phyloP scores from a whole-genome alignment of 2,888 invertebrate species.

The Drosophila formosana region DNA sequence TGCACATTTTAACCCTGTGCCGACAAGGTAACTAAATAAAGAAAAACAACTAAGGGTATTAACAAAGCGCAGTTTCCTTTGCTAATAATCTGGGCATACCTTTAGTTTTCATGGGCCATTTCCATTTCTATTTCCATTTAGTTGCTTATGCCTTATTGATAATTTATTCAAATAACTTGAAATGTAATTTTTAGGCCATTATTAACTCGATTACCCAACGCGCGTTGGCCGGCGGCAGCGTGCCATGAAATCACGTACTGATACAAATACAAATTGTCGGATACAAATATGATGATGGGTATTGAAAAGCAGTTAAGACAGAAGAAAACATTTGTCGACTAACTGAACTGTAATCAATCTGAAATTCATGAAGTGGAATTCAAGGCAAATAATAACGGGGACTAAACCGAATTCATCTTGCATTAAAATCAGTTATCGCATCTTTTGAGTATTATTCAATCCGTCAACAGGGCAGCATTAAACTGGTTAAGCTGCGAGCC shows the following conservation, averaged over 20 bases:
- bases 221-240: slow-evolving; percentile 36
- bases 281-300: background rate
- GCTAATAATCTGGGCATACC: slow-evolving; percentile 49
- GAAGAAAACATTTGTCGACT: background rate
- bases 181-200: slow-evolving; percentile 78
- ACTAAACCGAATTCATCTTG: slow-evolving; percentile 38
- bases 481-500: slow-evolving; percentile 61
- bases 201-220: slow-evolving; percentile 79
- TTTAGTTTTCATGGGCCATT: background rate
- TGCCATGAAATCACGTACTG: slow-evolving; percentile 42
- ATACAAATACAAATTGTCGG: slow-evolving; percentile 14
- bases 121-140: slow-evolving; percentile 42
- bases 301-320: background rate
- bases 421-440: slow-evolving; percentile 47
- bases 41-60: no score
- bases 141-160: slow-evolving; percentile 71
- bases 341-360: slow-evolving; percentile 3
- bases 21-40: no score
- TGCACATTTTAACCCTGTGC: no score
- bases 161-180: slow-evolving; percentile 82
- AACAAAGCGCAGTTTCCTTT: slow-evolving; percentile 13
- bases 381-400: slow-evolving; percentile 32
- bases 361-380: slow-evolving; percentile 38
- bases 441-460: slow-evolving; percentile 44
- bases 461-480: slow-evolving; percentile 19